phyloP scores from a whole-genome alignment of 64 coral and sea anemone genomes.

The Orbicella faveolata region DNA sequence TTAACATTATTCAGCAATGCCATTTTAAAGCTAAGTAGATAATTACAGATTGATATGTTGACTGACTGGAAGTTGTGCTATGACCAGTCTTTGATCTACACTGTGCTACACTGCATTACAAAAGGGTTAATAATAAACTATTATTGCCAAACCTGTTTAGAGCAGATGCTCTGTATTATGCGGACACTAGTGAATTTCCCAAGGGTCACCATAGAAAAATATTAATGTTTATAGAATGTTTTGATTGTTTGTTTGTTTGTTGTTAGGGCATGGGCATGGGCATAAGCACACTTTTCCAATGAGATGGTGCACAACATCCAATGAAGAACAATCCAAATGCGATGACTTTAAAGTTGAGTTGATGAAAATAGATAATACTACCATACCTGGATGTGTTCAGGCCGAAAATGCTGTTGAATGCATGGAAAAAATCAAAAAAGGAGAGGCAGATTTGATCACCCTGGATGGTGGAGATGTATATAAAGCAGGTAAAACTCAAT shows the following conservation, averaged over 20 bases:
- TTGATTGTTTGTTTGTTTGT: neutral
- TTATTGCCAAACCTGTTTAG: too few species aligned
- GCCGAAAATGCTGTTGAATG: neutral
- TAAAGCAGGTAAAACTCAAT: slow-evolving; percentile 35
- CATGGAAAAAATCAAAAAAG: slow-evolving; percentile 44
- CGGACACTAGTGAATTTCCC: too few species aligned
- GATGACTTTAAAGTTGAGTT: neutral
- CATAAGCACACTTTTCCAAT: neutral
- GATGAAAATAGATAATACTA: neutral
- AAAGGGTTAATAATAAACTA: too few species aligned
- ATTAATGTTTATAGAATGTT: neutral
- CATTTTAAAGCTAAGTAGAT: too few species aligned
- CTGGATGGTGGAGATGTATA: slow-evolving; percentile 67
- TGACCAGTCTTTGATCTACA: too few species aligned
- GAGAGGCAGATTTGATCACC: slow-evolving; percentile 57
- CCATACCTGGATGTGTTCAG: neutral
- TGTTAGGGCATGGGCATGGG: neutral
- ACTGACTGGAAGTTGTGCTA: too few species aligned
- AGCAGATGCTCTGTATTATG: too few species aligned
- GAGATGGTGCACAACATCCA: slow-evolving; percentile 41
- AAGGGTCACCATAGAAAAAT: too few species aligned
- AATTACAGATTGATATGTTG: too few species aligned
- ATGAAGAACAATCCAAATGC: slow-evolving; percentile 18
- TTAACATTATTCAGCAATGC: too few species aligned
- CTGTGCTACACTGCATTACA: too few species aligned